These are phyloP conservation scores for Artemia franciscana DNA, from an alignment of 1,140 invertebrate genomes.

Conservation along the genomic window DNA sequence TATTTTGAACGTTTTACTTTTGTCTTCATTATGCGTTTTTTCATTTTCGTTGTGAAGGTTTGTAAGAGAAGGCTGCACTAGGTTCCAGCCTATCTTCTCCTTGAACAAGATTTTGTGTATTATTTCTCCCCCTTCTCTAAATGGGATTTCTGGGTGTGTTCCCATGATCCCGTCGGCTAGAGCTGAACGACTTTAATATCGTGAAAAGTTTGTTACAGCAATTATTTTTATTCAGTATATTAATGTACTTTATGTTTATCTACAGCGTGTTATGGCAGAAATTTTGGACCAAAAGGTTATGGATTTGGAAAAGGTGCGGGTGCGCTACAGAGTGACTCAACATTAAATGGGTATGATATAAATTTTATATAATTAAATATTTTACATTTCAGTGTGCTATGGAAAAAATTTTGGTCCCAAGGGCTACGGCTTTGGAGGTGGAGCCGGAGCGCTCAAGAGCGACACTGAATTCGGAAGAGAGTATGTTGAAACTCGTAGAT, in stretches of 20 bases:
- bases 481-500: no score
- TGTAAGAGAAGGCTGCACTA: no score
- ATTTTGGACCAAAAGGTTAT: slow-evolving; percentile 79
- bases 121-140: no score
- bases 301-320: slow-evolving; percentile 59
- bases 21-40: no score
- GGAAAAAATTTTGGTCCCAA: slow-evolving; percentile 61
- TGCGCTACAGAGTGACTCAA: slow-evolving; percentile 17
- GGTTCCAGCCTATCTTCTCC: no score
- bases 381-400: slow-evolving; percentile 34
- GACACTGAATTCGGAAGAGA: slow-evolving; percentile 1
- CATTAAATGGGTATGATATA: not conserved
- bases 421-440: slow-evolving; percentile 65
- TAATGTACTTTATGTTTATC: slow-evolving; percentile 7
- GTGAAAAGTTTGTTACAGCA: slow-evolving; percentile 8
- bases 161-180: no score
- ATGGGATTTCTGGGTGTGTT: no score
- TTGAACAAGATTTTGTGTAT: no score
- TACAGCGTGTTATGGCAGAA: slow-evolving; percentile 75
- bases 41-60: no score
- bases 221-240: not conserved
- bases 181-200: no score
- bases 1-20: no score
- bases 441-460: slow-evolving; percentile 30
- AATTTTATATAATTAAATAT: not conserved